Base-by-base conservation (phyloP, 1,140 invertebrate species). In the Radopholus similis region DNA sequence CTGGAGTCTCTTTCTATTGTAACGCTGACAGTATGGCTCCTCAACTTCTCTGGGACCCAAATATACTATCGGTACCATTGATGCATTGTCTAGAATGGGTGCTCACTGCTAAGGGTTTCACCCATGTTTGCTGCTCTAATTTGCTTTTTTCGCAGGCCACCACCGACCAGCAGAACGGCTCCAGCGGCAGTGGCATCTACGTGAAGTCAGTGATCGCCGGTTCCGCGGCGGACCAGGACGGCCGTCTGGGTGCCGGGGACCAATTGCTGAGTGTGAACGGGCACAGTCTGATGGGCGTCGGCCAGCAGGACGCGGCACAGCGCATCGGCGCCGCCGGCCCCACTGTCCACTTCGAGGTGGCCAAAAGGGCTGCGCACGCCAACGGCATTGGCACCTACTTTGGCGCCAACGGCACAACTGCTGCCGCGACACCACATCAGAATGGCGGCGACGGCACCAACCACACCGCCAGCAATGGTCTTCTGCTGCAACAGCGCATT, bases 181-280 rank as follows among this genome's bases (percentile, higher is more conserved):
- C n/a, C n/a, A n/a, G n/a, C 30, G 62, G 75, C 47, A 49, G 70
- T 13, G 77, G 80, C 44, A 81, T 81, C 40, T 81, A 81, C 56
- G 78, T 81, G 51, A 82, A 81, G 68, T 82, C 81, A 28, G 81
- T 81, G 2, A 59, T 82, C 70, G 53, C 73, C 80, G 83, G 83
- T 80, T 81, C 82, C 74, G 26, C 74, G 75, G 82, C 82, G 15
- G 38, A 70, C 35, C 60, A 89, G 87, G 93, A 97, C 86, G 92
- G 93, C 6, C 86, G 93, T 63, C 85, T 99, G 57, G 89, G 93
- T 75, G 92, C 93, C 64, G 95, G 96, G 18, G 96, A 99, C 87
- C 96, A 99, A 84, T 85, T 99, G 58, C 83, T 98, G 4, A 91
- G 92, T 76, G 96, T 99, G 0, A 95, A 99, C 84, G 94, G 93